Evolutionary conservation across 37 sponge, comb jelly and placozoan species (phyloP).

Genomic region (Ephydatia muelleri): DNA sequence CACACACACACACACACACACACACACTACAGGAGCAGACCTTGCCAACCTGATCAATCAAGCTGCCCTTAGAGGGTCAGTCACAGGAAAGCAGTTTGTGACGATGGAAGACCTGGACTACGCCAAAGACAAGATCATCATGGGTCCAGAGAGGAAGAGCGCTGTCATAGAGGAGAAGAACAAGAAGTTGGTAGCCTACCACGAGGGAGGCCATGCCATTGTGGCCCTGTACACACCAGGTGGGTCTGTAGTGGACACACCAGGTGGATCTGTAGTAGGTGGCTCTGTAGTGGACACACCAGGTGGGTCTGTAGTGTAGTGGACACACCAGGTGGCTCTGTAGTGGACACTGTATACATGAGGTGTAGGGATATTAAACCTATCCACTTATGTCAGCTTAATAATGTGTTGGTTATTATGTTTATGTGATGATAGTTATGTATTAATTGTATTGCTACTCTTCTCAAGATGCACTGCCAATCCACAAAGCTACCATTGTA

Average conservation of each 20-base stretch:
- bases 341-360: too few relatives aligned
- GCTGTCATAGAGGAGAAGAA: constrained; percentile 81
- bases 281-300: too few relatives aligned
- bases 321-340: too few relatives aligned
- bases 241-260: constrained; percentile 6
- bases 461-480: constrained; percentile 42
- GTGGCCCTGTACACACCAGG: constrained; percentile 87
- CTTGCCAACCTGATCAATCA: constrained; percentile 91
- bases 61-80: constrained; percentile 80
- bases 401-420: too few relatives aligned
- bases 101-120: constrained; percentile 69
- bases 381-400: too few relatives aligned
- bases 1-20: too few relatives aligned
- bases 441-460: not conserved
- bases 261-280: not conserved
- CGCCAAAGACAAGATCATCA: constrained; percentile 57
- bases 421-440: not conserved
- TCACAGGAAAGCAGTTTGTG: constrained; percentile 45
- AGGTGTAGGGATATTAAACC: too few relatives aligned
- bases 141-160: constrained; percentile 86
- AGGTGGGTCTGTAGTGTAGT: too few relatives aligned
- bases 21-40: too few relatives aligned
- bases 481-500: constrained; percentile 93
- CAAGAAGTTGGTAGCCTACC: constrained; percentile 73
- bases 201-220: constrained; percentile 94